A percentile compares a stretch with the other conserved stretches of the same genome.
phyloP scores from a whole-genome alignment of 2,888 invertebrate genomes.

The Nowickia ferox region DNA sequence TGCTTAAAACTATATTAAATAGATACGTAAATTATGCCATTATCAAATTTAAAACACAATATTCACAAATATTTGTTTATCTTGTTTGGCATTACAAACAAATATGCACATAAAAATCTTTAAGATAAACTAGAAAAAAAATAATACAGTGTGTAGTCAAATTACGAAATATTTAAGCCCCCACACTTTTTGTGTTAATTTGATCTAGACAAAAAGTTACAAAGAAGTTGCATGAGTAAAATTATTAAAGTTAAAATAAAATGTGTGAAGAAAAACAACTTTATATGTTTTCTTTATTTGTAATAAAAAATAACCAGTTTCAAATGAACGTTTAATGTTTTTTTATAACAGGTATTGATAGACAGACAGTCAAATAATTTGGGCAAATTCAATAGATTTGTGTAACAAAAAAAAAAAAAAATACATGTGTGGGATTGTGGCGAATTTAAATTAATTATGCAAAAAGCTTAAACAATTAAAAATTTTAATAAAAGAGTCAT shows the following conservation, averaged over 20 bases:
- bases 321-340: conserved; percentile 6
- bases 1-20: conserved; percentile 20
- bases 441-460: conserved; percentile 21
- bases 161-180: conserved; percentile 60
- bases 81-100: conserved; percentile 26
- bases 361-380: conserved; percentile 50
- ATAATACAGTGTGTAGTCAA: conserved; percentile 20
- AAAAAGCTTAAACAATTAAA: not conserved
- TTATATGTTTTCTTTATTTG: conserved; percentile 15
- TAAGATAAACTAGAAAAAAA: conserved; percentile 24
- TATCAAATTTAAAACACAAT: conserved; percentile 41
- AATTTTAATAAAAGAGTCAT: too few relatives aligned
- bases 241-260: conserved; percentile 10
- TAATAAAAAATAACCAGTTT: conserved; percentile 48
- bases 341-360: conserved; percentile 31
- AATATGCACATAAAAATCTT: conserved; percentile 21
- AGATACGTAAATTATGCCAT: conserved; percentile 45
- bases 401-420: too few relatives aligned
- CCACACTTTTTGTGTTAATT: conserved; percentile 45
- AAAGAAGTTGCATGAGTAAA: conserved; percentile 30
- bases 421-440: conserved; percentile 8
- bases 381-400: conserved; percentile 33
- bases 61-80: conserved; percentile 48
- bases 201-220: conserved; percentile 4
- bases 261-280: conserved; percentile 62